phyloP scores from a whole-genome alignment of 2,113 vertebrate genomes.

The Cervus canadensis region DNA sequence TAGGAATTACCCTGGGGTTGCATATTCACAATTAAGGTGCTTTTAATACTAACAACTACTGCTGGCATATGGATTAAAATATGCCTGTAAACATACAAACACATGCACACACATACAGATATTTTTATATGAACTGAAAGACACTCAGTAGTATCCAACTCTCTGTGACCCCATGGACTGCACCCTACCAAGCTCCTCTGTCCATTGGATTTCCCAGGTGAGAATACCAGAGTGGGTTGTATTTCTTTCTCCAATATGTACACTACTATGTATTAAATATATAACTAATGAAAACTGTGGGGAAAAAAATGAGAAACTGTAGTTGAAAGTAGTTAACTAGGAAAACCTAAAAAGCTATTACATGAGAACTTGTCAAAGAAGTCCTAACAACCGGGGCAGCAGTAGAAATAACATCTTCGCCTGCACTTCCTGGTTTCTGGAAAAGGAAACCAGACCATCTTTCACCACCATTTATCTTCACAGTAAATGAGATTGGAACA shows the following conservation, averaged over 20 bases:
- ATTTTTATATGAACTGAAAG: not conserved
- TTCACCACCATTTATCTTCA: not conserved
- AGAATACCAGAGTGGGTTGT: not conserved
- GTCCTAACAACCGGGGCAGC: fast-evolving
- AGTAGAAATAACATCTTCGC: not conserved
- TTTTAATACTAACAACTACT: not conserved
- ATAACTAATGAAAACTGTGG: not conserved
- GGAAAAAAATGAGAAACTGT: not conserved
- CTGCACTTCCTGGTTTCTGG: not conserved
- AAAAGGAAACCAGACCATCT: not conserved
- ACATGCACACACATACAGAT: not conserved
- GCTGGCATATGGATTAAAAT: not conserved
- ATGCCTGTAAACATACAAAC: not conserved
- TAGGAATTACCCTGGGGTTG: not conserved
- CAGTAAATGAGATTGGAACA: not conserved
- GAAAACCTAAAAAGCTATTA: not conserved
- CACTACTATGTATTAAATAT: not conserved
- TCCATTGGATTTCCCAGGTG: not conserved
- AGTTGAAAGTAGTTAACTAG: not conserved
- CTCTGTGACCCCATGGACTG: not conserved
- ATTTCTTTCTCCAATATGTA: not conserved
- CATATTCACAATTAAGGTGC: not conserved
- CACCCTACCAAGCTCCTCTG: not conserved
- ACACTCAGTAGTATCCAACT: not conserved
- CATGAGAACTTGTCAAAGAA: not conserved